Evolutionary conservation across 2,113 vertebrate species (phyloP), one percentile per base, ranked within the genome.

Genomic region (Otus sunia): DNA sequence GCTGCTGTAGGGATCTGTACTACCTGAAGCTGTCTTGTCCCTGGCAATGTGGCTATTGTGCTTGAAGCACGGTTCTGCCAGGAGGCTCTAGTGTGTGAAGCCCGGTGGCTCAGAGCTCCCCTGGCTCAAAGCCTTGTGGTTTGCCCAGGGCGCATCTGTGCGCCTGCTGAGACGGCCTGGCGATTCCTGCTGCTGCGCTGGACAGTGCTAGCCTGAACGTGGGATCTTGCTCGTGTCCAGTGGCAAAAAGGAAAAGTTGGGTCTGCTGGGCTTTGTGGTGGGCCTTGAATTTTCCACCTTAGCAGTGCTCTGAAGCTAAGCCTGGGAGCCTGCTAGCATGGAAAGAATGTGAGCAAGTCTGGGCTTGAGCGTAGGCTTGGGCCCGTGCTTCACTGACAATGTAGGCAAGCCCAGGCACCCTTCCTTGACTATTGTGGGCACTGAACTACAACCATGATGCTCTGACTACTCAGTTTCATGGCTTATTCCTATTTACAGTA

Each of bases 311-410:
- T 27, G 79, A 69, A 63, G 86, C 32, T 74, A 7, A 92, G 63
- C 30, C 72, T 19, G 84, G 25, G 84, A 82, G 66, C 53, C 86
- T 94, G 62, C 77, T 88, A 49, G 87, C 25, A 0, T 6, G 71
- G 96, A 86, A 92, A 26, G 94, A 96, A 96, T 93, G 95, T 1
- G 27, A 90, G 93, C 96, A 79, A 94, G 96, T n/a, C 96, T 50
- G 85, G 87, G 81, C 96, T 95, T 8, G 94, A 94, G 87, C 2
- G 2, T n/a, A 37, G 49, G 84, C 93, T 89, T 6, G 39, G 53
- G 84, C 73, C 73, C 0, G 1, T 29, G 89, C 69, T 72, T 71
- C 0, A 0, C 52, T 17, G 39, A 37, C 64, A 43, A 4, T 3
- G 43, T 4, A n/a, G 93, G 77, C 96, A 91, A 95, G 96, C 69